Evolutionary conservation across 2,888 invertebrate species (phyloP).

Genomic region (Eueremaeus valkanovi): DNA sequence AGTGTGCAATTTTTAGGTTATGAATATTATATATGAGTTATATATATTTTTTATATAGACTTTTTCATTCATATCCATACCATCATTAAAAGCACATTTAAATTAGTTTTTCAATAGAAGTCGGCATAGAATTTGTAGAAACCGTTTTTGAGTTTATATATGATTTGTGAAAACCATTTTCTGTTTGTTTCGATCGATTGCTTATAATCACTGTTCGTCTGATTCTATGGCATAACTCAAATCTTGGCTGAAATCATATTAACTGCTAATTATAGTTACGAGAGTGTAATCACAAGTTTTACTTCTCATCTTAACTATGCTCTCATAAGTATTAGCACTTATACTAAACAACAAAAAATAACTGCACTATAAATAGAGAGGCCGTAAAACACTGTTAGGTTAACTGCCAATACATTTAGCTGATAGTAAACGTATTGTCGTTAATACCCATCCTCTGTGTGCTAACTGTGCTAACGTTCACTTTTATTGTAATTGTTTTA

Average conservation of each 20-base stretch:
- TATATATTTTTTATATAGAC: too few species aligned
- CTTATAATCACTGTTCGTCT: too few species aligned
- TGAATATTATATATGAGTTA: constrained; percentile 21
- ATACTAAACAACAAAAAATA: constrained; percentile 1
- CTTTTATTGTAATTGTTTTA: constrained; percentile 30
- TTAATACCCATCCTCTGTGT: too few species aligned
- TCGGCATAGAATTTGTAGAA: too few species aligned
- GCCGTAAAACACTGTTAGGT: neutral
- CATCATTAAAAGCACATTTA: constrained; percentile 10
- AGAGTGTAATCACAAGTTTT: neutral
- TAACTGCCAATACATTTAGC: constrained; percentile 13
- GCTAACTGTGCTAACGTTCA: neutral
- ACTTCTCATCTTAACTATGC: neutral
- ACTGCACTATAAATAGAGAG: constrained; percentile 15
- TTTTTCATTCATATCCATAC: neutral
- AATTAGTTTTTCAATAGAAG: constrained; percentile 22
- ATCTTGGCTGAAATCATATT: too few species aligned
- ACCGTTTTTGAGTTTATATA: too few species aligned
- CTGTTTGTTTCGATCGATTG: too few species aligned
- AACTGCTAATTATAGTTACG: neutral
- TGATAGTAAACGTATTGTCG: neutral
- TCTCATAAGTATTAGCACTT: constrained; percentile 17
- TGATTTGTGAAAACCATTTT: too few species aligned
- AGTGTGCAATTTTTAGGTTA: constrained; percentile 20
- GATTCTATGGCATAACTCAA: too few species aligned